Base-by-base conservation (phyloP, 2,797 vertebrate genomes). In the Neoniphon sammara region DNA sequence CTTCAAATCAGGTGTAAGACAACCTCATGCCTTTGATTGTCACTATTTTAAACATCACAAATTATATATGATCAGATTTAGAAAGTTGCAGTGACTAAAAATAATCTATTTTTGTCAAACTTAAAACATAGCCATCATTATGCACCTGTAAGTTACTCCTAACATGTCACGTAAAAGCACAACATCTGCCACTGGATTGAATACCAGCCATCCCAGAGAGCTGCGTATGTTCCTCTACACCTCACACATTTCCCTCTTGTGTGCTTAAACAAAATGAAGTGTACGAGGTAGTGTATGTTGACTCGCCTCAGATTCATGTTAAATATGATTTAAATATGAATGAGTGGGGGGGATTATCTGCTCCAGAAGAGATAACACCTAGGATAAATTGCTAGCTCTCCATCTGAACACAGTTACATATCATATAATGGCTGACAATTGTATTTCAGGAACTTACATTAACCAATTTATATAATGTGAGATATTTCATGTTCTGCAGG, bases 261-360 rank as follows among this genome's bases (percentile, higher is more conserved):
- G 42, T 36, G 12, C 46, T 6, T 42, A 42, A 56, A 73, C 39
- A 57, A 63, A 73, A 56, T 25, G 23, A 64, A 36, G 36, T 36
- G 59, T 25, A 18, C n/a, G 15, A 63, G 17, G 10, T 79, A n/a
- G 25, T 34, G 31, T 61, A 52, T 53, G 66, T 55, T 74, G 59
- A 77, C 55, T 82, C 69, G 52, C 31, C 54, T 69, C 67, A 36
- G 39, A 46, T 49, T 65, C 73, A 75, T 60, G 77, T 80, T 64
- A 39, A 72, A 66, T 68, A 44, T 73, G 69, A 83, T 87, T 86
- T 82, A 82, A 88, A 85, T 77, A 85, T 83, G 78, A 84, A 88
- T 75, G 63, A 88, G 69, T 70, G 66, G 58, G 61, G 54, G 76
- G 70, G n/a, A 79, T 65, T 53, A 82, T 82, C 80, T 65, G 55